Evolutionary conservation across 1,140 invertebrate species (phyloP), one percentile per base, ranked within the genome.

Genomic region (Lepidurus apus): DNA sequence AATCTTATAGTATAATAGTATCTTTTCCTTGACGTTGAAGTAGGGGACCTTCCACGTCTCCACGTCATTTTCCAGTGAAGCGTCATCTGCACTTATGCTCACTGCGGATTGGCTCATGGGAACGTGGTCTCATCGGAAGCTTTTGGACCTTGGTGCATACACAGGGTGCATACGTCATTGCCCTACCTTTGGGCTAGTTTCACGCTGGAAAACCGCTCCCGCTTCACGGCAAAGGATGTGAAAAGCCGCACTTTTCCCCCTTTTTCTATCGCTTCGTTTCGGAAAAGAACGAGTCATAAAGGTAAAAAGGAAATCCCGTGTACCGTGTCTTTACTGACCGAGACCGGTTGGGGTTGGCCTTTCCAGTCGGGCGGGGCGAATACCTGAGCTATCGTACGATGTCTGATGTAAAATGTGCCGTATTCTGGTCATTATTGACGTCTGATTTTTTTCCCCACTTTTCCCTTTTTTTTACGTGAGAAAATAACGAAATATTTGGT

Each of bases 181-280:
- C n/a, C 53, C 53, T 65, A 65, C 53, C 53, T 65, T 21, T 65
- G 53, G 53, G 53, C 53, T 65, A 65, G 53, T 65, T 65, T 65
- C 53, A 65, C 53, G 2, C 53, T 65, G 21, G 17, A 17, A 7
- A 34, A 65, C 17, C 53, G 53, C 53, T n/a, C 53, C 53, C 53
- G 53, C 53, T 65, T 65, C 53, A 13, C 17, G 21, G 13, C 34
- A 65, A 65, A 65, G 53, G 53, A 65, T 65, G 53, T 13, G 53
- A 65, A 65, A 65, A 1, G 53, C 53, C 53, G 53, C 53, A 65
- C n/a, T 65, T 34, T 65, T 65, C 53, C 53, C 8, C 53, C 53
- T 65, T 65, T 65, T 65, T 65, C 53, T 65, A 4, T 65, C n/a
- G 53, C 21, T 65, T 65, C 34, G 34, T 34, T 7, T 21, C 13